Evolutionary conservation across 2,888 invertebrate species (phyloP), one percentile per base, ranked within the genome.

Genomic region (Sepioteuthis lessoniana): DNA sequence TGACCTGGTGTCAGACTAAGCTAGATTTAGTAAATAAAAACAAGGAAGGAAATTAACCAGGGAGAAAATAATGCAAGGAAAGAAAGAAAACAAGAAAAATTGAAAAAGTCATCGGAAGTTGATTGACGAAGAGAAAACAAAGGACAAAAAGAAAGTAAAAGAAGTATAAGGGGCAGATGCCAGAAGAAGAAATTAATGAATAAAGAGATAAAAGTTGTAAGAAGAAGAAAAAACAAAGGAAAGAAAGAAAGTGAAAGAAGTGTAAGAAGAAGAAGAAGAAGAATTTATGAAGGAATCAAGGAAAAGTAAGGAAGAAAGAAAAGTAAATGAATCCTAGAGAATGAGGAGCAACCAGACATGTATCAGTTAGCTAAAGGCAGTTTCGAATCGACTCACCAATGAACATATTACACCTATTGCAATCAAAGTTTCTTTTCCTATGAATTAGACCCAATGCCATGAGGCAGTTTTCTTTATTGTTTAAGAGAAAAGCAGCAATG

Each of bases 401-500:
- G 55, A 55, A 55, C 55, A 55, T 55, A 76, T 76, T n/a, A 13
- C n/a, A 76, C n/a, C n/a, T 10, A 35, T n/a, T 76, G 10, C n/a
- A 76, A 76, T 76, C 76, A 76, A n/a, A 76, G 16, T 76, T 76
- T n/a, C 35, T 76, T 76, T 76, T 76, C n/a, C 35, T 35, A n/a
- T 35, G n/a, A 76, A 76, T 76, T 76, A 76, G n/a, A 76, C 76
- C 16, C 76, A 76, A 13, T 10, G 76, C 76, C 35, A 76, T n/a
- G 19, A 76, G n/a, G 35, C 76, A 76, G 8, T 16, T n/a, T 35
- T 76, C 19, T 76, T 76, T 76, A n/a, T 76, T 76, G 76, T n/a
- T n/a, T 76, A n/a, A n/a, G 76, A 76, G n/a, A 76, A n/a, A 76
- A 76, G n/a, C 76, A 76, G 76, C n/a, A 35, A 76, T 76, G 76